phyloP scores from a whole-genome alignment of 1,140 invertebrate species.

The Homalodisca vitripennis region DNA sequence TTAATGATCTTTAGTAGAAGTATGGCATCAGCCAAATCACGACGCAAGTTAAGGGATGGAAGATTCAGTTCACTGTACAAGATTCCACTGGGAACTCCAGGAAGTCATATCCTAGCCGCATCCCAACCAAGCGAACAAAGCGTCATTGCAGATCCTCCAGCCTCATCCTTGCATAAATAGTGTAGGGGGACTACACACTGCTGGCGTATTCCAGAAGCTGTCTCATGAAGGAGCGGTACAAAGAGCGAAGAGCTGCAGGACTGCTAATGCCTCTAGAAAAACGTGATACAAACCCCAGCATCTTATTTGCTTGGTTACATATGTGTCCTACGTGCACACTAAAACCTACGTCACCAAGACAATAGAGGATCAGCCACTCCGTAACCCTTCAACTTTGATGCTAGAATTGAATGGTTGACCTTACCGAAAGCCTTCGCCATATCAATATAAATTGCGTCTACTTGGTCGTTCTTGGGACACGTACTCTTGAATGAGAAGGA shows the following conservation, averaged over 20 bases:
- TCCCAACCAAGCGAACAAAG: not conserved
- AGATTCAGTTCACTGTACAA: not conserved
- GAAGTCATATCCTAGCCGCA: not conserved
- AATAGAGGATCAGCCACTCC: constrained; percentile 6
- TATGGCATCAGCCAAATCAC: not conserved
- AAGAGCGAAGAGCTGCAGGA: not conserved
- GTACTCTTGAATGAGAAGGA: not conserved
- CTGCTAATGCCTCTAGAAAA: not conserved
- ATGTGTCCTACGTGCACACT: not conserved
- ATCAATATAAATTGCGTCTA: not conserved
- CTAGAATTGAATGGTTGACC: not conserved
- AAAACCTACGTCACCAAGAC: not conserved
- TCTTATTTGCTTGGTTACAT: not conserved
- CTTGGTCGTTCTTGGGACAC: not conserved
- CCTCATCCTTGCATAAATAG: not conserved
- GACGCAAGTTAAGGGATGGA: not conserved
- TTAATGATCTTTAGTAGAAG: not conserved
- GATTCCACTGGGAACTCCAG: not conserved
- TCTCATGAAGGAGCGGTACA: constrained; percentile 22
- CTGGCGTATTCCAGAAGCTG: too few species aligned
- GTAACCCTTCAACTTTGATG: not conserved
- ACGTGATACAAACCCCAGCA: not conserved
- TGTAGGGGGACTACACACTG: not conserved
- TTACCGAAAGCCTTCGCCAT: not conserved
- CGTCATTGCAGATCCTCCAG: not conserved